Base-by-base conservation (phyloP, 2,113 vertebrate species). In the Antidorcas marsupialis region DNA sequence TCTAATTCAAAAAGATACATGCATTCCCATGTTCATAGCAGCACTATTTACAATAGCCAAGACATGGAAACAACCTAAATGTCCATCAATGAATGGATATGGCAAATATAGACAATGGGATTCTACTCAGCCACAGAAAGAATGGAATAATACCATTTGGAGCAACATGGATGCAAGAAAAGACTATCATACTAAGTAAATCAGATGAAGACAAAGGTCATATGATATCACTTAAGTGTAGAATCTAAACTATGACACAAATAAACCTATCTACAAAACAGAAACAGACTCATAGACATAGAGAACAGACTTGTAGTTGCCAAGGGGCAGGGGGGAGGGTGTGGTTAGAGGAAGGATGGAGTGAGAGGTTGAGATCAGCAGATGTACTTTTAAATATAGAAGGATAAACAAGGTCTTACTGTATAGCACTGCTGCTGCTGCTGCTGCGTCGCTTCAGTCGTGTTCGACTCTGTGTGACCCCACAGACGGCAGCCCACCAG, bases 261-360 rank as follows among this genome's bases (percentile, higher is more conserved):
- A 81, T 50, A 30, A 50, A 81, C 78, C 78, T 33, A 81, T 50
- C 76, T 79, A 81, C 5, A 30, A 50, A 81, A 81, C 28, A 50
- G 78, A 81, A 50, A 81, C 45, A 81, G 78, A 81, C 28, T 21
- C 78, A 81, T 6, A 16, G 45, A 47, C 45, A 33, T 33, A 81
- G 78, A 81, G 28, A 81, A 81, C 78, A 81, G 47, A 81, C 16
- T 52, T 81, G 16, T 12, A 33, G 78, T 81, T 21, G 78, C 45
- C 28, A 19, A 19, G 16, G 33, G 43, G 39, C 0, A 2, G 23
- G 5, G 10, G 11, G 5, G 8, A 8, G 23, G 21, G 3, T 52
- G 50, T 52, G 25, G 13, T 79, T 47, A 47, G 15, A 17, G 45
- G 45, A 79, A 47, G 28, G 28, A 50, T 19, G 78, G 45, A 50